Percentiles rank a stretch among this genome's conserved stretches.
phyloP scores from a whole-genome alignment of 2,113 vertebrate species.

The Fregetta grallaria region DNA sequence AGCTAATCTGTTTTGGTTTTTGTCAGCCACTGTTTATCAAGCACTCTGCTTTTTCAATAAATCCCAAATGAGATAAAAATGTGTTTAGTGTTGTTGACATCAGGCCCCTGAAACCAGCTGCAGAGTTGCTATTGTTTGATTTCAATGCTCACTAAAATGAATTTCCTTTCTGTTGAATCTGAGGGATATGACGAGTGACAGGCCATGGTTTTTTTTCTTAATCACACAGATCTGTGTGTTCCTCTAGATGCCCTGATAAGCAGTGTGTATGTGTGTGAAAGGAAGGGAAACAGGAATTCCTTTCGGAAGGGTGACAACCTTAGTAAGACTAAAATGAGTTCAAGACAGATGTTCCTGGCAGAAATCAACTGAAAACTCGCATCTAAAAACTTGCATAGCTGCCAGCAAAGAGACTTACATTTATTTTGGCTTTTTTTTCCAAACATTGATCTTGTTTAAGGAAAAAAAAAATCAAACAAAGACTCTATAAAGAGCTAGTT shows the following conservation, averaged over 20 bases:
- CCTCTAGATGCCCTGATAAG: conserved; percentile 63
- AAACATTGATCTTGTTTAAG: background rate
- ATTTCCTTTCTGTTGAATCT: conserved; percentile 72
- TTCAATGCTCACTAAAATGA: conserved; percentile 64
- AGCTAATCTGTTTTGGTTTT: conserved; percentile 24
- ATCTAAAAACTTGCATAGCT: conserved; percentile 30
- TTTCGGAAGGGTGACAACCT: conserved; percentile 71
- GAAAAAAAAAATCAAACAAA: background rate
- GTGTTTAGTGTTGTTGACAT: conserved; percentile 49
- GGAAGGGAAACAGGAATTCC: conserved; percentile 80
- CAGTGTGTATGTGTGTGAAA: conserved; percentile 50
- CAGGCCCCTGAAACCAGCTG: conserved; percentile 67
- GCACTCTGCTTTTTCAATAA: conserved; percentile 33
- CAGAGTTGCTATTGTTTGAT: conserved; percentile 61
- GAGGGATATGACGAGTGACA: conserved; percentile 65
- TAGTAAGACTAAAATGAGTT: conserved; percentile 13
- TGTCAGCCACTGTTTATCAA: conserved; percentile 19
- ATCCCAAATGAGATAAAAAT: conserved; percentile 58
- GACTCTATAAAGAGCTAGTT: background rate
- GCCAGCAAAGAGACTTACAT: conserved; percentile 26
- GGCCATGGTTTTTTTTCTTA: conserved; percentile 6
- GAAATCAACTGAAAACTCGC: conserved; percentile 23
- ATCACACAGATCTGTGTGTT: conserved; percentile 58
- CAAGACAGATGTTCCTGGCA: conserved; percentile 71
- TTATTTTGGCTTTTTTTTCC: conserved; percentile 33